A percentile compares a stretch with the other conserved stretches of the same genome.
Evolutionary conservation across 2,888 invertebrate genomes (phyloP).

Genomic region (Zaprionus lineosus): DNA sequence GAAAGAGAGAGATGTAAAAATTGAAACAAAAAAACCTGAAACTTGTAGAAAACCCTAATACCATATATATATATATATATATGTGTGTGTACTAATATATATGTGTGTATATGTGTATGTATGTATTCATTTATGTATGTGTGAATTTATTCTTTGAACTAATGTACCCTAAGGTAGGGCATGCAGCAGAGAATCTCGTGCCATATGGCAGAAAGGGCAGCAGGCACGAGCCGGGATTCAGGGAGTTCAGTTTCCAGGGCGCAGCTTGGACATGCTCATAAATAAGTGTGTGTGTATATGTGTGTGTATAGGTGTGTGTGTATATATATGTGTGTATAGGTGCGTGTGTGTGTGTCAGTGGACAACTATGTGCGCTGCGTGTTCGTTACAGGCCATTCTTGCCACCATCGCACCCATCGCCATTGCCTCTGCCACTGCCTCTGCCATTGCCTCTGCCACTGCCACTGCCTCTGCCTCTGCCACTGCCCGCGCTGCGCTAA

Average conservation of each 20-base stretch:
- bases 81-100: no score
- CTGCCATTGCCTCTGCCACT: no score
- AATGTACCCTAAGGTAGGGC: conserved; percentile 6
- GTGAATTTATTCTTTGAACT: not conserved
- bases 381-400: conserved; percentile 48
- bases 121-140: no score
- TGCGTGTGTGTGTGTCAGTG: conserved; percentile 37
- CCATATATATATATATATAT: no score
- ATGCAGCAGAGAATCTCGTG: conserved; percentile 16
- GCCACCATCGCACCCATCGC: no score
- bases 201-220: conserved; percentile 1
- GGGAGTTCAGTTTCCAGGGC: conserved; percentile 25
- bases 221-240: conserved; percentile 10
- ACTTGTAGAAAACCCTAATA: no score
- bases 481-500: conserved; percentile 64
- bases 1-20: no score
- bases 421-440: no score
- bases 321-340: conserved; percentile 6
- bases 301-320: conserved; percentile 2
- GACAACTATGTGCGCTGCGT: conserved; percentile 65
- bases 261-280: conserved; percentile 39
- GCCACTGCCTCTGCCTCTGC: no score
- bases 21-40: no score
- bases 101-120: no score
- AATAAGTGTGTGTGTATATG: conserved; percentile 20